These are phyloP conservation scores for Periparus ater DNA, from an alignment of 2,797 vertebrate species.

Conservation along the genomic window DNA sequence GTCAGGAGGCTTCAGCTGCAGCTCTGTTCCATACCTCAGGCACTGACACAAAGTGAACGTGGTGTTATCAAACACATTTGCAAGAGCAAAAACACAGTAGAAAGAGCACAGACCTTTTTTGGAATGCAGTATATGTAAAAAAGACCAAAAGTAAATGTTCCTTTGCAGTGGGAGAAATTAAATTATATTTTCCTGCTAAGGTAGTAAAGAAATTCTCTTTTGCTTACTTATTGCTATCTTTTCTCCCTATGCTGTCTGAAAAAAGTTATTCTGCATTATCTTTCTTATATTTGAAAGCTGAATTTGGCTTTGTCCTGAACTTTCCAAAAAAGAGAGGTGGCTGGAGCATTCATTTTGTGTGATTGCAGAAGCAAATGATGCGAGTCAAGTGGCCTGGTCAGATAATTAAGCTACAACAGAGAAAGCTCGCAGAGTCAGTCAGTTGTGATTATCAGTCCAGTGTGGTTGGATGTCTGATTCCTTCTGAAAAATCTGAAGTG, in stretches of 20 bases:
- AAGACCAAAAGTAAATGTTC: not conserved
- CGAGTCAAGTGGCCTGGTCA: slow-evolving; percentile 49
- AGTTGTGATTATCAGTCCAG: slow-evolving; percentile 12
- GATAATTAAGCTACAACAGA: slow-evolving; percentile 53
- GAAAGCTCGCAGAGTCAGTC: not conserved
- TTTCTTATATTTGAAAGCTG: not conserved
- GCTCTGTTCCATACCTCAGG: not conserved
- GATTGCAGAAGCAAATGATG: slow-evolving; percentile 48
- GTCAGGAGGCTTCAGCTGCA: not conserved
- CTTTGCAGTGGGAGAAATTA: not conserved
- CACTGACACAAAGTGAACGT: not conserved
- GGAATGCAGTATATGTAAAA: not conserved
- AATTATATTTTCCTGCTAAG: not conserved
- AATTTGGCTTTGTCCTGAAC: not conserved
- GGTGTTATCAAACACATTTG: not conserved
- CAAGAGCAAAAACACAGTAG: not conserved
- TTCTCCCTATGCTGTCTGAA: fast-evolving
- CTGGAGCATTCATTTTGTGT: slow-evolving; percentile 34
- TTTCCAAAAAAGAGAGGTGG: not conserved
- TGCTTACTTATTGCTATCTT: not conserved
- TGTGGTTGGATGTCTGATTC: not conserved
- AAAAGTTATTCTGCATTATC: not conserved
- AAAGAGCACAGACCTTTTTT: not conserved
- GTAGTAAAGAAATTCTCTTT: not conserved
- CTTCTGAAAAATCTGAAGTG: not conserved